A percentile compares a stretch with the other conserved stretches of the same genome.
phyloP scores from a whole-genome alignment of 1,140 invertebrate species.

The Drosophila carrolli region DNA sequence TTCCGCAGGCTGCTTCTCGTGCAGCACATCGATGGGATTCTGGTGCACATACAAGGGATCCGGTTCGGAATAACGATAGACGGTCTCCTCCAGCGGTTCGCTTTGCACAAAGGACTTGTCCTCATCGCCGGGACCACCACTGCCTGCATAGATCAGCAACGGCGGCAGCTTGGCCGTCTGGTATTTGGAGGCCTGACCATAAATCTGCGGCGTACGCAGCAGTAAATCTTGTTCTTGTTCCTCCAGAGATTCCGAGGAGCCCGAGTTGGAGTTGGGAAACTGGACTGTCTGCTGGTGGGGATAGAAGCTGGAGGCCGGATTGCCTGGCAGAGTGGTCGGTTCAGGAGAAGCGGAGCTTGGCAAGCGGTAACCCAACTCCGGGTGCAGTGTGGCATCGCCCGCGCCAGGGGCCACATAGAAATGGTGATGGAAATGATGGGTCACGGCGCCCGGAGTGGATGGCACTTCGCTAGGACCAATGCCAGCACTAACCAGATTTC shows the following conservation, averaged over 20 bases:
- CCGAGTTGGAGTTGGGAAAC: constrained; percentile 44
- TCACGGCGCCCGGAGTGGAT: constrained; percentile 35
- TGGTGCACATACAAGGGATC: constrained; percentile 83
- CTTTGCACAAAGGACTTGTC: constrained; percentile 74
- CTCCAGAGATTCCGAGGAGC: constrained; percentile 47
- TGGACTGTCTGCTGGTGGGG: constrained; percentile 29
- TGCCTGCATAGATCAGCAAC: constrained; percentile 66
- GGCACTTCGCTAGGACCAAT: not conserved
- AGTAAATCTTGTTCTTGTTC: constrained; percentile 46
- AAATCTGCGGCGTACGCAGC: constrained; percentile 48
- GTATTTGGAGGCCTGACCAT: constrained; percentile 48
- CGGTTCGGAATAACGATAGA: constrained; percentile 80
- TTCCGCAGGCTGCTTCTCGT: constrained; percentile 26
- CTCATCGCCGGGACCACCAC: constrained; percentile 26
- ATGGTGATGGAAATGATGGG: constrained; percentile 84
- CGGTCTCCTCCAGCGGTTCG: constrained; percentile 69
- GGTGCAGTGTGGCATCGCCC: constrained; percentile 2
- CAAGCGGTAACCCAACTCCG: constrained; percentile 24
- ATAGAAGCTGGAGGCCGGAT: constrained; percentile 3
- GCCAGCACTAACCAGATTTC: constrained; percentile 12
- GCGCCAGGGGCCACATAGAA: constrained; percentile 76
- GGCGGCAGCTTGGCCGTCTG: constrained; percentile 57
- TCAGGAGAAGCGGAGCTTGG: constrained; percentile 15
- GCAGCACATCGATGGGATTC: constrained; percentile 56
- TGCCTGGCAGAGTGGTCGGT: constrained; percentile 6